A percentile compares a stretch with the other conserved stretches of the same genome.
phyloP scores from a whole-genome alignment of 2,113 vertebrate genomes.

The Pangasianodon hypophthalmus region DNA sequence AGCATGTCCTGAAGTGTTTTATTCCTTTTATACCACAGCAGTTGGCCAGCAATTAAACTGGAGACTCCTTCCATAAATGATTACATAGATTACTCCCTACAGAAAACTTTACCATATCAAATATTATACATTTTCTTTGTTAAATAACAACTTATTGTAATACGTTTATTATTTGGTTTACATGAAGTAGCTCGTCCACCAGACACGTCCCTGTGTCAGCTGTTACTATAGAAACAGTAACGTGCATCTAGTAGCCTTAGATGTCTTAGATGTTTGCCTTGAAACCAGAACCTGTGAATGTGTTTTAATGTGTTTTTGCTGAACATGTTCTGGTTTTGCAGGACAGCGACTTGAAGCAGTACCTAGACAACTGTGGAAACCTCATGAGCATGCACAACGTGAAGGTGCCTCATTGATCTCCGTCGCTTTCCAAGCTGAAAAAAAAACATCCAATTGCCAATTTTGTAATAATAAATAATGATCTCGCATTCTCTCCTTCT shows the following conservation, averaged over 20 bases:
- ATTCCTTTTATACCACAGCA: background rate
- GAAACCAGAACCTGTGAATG: background rate
- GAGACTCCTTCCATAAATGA: background rate
- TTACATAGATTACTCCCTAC: too few relatives aligned
- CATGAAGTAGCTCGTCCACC: background rate
- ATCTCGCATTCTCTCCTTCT: background rate
- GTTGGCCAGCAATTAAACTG: background rate
- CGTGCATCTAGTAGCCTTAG: background rate
- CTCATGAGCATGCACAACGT: constrained; percentile 96
- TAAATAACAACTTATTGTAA: too few relatives aligned
- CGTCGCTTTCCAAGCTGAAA: background rate
- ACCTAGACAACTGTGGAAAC: constrained; percentile 92
- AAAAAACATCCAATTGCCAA: background rate
- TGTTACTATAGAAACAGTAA: background rate
- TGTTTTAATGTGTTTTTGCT: background rate
- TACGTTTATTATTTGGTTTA: background rate
- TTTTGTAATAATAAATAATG: background rate
- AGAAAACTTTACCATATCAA: background rate
- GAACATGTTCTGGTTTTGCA: constrained; percentile 58
- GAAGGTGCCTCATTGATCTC: constrained; percentile 76
- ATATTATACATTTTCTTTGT: background rate
- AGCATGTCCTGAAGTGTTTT: background rate
- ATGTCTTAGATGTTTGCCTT: background rate
- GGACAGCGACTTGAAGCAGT: constrained; percentile 97
- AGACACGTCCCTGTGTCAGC: background rate